Conservation (phyloP, 2,888 invertebrate genomes). For the Luperina testacea region DNA sequence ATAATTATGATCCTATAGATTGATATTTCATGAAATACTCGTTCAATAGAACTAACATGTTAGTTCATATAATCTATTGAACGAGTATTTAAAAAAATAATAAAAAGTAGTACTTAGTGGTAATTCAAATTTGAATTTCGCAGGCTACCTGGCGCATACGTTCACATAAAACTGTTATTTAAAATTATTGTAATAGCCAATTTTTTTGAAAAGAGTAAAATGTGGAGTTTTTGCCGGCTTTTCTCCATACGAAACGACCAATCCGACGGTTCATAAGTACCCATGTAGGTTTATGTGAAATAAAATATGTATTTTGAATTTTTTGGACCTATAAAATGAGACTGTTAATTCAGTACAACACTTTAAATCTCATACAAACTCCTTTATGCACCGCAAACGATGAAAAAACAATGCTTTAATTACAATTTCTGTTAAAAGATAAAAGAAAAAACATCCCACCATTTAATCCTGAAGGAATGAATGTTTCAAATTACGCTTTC, state of each 20-base stretch:
- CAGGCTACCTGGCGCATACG: neutral
- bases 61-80: too few species aligned
- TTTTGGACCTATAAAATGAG: neutral
- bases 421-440: constrained; percentile 1
- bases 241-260: neutral
- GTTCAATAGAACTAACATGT: too few species aligned
- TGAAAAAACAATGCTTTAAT: constrained; percentile 11
- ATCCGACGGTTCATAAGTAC: too few species aligned
- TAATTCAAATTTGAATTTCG: too few species aligned
- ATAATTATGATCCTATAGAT: too few species aligned
- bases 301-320: neutral
- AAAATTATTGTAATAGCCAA: neutral
- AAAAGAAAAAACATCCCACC: neutral
- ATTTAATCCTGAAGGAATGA: neutral
- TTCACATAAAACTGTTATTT: neutral
- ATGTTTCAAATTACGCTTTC: constrained; percentile 10
- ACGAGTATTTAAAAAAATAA: too few species aligned
- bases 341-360: neutral
- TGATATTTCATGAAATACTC: too few species aligned
- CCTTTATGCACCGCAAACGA: neutral
- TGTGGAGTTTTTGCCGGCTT: neutral
- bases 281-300: neutral
- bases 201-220: neutral
- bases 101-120: too few species aligned
- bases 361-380: neutral